These are phyloP conservation scores for Poecilia velifera DNA, from an alignment of 2,797 vertebrate species.

Conservation along the genomic window DNA sequence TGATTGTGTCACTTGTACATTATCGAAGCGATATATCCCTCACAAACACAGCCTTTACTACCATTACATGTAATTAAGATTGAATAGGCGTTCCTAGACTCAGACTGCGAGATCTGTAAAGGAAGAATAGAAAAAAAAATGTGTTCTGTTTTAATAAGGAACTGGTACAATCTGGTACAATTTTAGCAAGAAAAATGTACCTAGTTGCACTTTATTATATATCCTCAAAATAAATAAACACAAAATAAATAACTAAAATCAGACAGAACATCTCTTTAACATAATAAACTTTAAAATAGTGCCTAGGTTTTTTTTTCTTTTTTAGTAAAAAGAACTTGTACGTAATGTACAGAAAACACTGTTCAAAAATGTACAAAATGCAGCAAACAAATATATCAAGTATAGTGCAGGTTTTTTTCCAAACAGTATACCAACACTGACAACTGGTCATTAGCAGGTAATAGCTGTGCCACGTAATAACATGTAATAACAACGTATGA, in stretches of 20 bases:
- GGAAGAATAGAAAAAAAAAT: neutral
- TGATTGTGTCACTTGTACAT: neutral
- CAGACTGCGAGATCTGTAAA: neutral
- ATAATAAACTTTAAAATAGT: conserved; percentile 77
- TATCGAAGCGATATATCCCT: neutral
- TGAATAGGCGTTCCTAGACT: neutral
- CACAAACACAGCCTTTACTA: neutral
- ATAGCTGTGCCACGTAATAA: conserved; percentile 38
- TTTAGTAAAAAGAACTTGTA: conserved; percentile 80
- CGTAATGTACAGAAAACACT: conserved; percentile 80
- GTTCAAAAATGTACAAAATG: conserved; percentile 83
- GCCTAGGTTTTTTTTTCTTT: conserved; percentile 58
- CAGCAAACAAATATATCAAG: conserved; percentile 81
- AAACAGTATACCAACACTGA: conserved; percentile 45
- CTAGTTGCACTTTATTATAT: conserved; percentile 83
- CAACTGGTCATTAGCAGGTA: conserved; percentile 41
- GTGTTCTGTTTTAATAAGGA: neutral
- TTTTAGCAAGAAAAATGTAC: conserved; percentile 53
- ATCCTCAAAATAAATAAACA: conserved; percentile 91
- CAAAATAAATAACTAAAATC: conserved; percentile 79
- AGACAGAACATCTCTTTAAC: conserved; percentile 81
- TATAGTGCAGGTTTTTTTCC: conserved; percentile 70
- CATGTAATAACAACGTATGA: conserved; percentile 29
- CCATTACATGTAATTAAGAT: neutral
- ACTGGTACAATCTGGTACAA: neutral